phyloP scores from a whole-genome alignment of 1,140 invertebrate species.

The Cyphomyrmex costatus region DNA sequence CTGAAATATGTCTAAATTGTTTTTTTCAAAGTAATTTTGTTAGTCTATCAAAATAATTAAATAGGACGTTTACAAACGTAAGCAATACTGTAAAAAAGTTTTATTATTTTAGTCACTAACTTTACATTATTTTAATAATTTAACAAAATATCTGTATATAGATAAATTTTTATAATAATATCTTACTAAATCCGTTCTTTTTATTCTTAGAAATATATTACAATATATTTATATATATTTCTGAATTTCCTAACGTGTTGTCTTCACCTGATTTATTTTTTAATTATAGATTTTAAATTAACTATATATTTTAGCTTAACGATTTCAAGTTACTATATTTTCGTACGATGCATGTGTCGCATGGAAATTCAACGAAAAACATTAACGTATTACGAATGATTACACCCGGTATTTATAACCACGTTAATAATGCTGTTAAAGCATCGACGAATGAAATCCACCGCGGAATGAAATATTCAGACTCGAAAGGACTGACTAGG shows the following conservation, averaged over 20 bases:
- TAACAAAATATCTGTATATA: too few species aligned
- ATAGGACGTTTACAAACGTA: too few species aligned
- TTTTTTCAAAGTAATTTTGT: too few species aligned
- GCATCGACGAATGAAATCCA: not conserved
- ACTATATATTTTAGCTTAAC: constrained; percentile 7
- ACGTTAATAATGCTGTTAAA: constrained; percentile 13
- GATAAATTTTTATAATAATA: too few species aligned
- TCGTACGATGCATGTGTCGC: not conserved
- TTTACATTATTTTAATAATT: too few species aligned
- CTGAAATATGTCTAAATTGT: too few species aligned
- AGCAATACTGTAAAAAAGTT: too few species aligned
- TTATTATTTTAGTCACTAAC: too few species aligned
- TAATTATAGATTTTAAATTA: too few species aligned
- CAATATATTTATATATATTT: not conserved
- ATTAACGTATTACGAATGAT: not conserved
- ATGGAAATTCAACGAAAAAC: not conserved
- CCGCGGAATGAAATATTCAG: constrained; percentile 26
- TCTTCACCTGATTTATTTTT: not conserved
- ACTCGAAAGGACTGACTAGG: not conserved
- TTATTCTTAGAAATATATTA: not conserved
- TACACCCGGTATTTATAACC: constrained; percentile 5
- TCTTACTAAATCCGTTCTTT: too few species aligned
- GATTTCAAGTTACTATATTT: not conserved
- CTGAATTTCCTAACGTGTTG: not conserved
- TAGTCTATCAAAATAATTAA: too few species aligned